Conservation (phyloP, 2,797 vertebrate genomes). For the Octomys mimax region DNA sequence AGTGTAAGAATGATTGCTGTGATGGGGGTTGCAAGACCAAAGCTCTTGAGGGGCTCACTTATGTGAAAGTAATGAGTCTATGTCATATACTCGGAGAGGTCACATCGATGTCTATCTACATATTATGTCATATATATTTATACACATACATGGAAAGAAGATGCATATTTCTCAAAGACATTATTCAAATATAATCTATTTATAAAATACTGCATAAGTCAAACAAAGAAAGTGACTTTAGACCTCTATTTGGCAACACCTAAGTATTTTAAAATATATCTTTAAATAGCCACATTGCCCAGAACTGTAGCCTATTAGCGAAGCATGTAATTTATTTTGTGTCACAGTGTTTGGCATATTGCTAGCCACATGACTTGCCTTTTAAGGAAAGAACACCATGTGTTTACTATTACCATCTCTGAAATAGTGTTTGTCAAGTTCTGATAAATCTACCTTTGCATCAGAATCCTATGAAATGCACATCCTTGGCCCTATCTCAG, state of each 20-base stretch:
- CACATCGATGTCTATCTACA: not conserved
- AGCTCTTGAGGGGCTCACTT: not conserved
- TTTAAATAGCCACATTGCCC: not conserved
- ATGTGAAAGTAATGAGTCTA: not conserved
- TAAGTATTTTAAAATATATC: not conserved
- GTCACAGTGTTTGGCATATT: not conserved
- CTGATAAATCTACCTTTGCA: not conserved
- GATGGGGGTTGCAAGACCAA: not conserved
- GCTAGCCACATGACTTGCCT: not conserved
- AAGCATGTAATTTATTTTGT: not conserved
- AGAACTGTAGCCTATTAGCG: not conserved
- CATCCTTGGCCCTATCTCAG: not conserved
- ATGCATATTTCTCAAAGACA: not conserved
- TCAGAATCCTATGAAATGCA: not conserved
- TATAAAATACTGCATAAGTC: not conserved
- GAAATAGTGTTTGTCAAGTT: not conserved
- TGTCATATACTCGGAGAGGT: not conserved
- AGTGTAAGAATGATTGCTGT: not conserved
- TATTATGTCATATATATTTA: not conserved
- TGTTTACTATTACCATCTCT: not conserved
- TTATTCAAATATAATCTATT: not conserved
- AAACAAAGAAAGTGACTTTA: not conserved
- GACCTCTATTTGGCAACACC: not conserved
- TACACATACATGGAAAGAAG: not conserved
- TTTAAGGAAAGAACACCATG: not conserved